These are phyloP conservation scores for Sinocyclocheilus anshuiensis DNA, from an alignment of 2,113 vertebrate species.

Conservation along the genomic window DNA sequence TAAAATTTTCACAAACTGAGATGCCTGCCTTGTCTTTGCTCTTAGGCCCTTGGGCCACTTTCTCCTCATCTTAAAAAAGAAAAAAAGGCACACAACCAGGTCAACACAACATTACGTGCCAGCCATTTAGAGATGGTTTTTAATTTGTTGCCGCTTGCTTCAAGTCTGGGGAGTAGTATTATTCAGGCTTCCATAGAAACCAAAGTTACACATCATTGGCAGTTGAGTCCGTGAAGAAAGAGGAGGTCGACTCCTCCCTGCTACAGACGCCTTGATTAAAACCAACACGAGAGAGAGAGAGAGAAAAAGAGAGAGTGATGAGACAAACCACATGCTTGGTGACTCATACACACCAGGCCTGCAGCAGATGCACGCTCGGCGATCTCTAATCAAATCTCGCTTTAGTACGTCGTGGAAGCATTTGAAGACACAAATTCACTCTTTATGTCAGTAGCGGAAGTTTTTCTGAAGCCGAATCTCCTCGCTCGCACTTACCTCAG, in stretches of 20 bases:
- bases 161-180: slow-evolving; percentile 35
- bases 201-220: slow-evolving; percentile 44
- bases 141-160: slow-evolving; percentile 24
- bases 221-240: slow-evolving; percentile 39
- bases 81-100: neutral
- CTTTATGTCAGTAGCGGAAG: slow-evolving; percentile 51
- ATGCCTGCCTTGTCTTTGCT: slow-evolving; percentile 8
- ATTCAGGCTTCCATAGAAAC: slow-evolving; percentile 54
- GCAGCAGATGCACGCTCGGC: slow-evolving; percentile 28
- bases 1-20: slow-evolving; percentile 22
- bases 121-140: slow-evolving; percentile 37
- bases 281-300: slow-evolving; percentile 35
- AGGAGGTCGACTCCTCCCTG: slow-evolving; percentile 36
- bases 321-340: slow-evolving; percentile 40
- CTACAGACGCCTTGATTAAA: slow-evolving; percentile 51
- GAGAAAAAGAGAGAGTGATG: slow-evolving; percentile 22
- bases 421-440: slow-evolving; percentile 40
- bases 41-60: slow-evolving; percentile 14
- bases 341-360: slow-evolving; percentile 49
- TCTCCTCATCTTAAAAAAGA: neutral
- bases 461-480: neutral
- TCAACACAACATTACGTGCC: slow-evolving; percentile 2
- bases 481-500: slow-evolving; percentile 75
- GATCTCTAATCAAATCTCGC: slow-evolving; percentile 45
- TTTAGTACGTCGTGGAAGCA: neutral